phyloP scores from a whole-genome alignment of 2,888 invertebrate species.

The Dolichomitus sp. region DNA sequence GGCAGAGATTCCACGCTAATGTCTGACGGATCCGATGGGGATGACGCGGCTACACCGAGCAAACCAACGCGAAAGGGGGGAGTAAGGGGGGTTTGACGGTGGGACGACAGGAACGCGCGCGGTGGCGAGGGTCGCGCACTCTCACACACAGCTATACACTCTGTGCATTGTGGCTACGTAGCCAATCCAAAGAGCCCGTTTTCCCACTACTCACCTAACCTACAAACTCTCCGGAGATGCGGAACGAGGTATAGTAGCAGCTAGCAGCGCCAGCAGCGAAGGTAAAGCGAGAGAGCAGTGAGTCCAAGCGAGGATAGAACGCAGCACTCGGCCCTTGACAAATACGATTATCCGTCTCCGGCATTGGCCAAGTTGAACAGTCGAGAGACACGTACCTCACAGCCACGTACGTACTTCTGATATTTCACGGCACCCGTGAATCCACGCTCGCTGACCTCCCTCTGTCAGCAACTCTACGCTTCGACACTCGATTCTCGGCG shows the following conservation, averaged over 20 bases:
- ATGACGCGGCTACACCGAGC: constrained; percentile 29
- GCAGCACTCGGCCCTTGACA: constrained; percentile 72
- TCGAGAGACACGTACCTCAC: constrained; percentile 56
- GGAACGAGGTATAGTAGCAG: neutral
- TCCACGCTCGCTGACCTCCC: constrained; percentile 27
- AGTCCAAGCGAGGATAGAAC: constrained; percentile 30
- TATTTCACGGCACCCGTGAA: neutral
- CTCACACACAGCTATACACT: neutral
- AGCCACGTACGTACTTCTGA: constrained; percentile 22
- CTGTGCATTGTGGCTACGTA: constrained; percentile 17
- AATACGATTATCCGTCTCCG: constrained; percentile 75
- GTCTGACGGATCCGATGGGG: constrained; percentile 48
- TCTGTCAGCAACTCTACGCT: constrained; percentile 11
- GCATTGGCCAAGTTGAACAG: constrained; percentile 68
- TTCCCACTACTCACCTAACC: constrained; percentile 33
- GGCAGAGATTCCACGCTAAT: constrained; percentile 56
- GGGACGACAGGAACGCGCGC: constrained; percentile 3
- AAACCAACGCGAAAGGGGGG: no score
- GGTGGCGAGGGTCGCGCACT: neutral
- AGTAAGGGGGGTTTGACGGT: neutral
- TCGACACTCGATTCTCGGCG: constrained; percentile 49
- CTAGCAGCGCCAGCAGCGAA: neutral
- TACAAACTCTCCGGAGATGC: constrained; percentile 16
- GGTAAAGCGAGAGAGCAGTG: neutral
- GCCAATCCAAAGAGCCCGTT: constrained; percentile 49